These are phyloP conservation scores for Misgurnus mizolepis DNA, from an alignment of 2,113 vertebrate genomes.

Conservation along the genomic window DNA sequence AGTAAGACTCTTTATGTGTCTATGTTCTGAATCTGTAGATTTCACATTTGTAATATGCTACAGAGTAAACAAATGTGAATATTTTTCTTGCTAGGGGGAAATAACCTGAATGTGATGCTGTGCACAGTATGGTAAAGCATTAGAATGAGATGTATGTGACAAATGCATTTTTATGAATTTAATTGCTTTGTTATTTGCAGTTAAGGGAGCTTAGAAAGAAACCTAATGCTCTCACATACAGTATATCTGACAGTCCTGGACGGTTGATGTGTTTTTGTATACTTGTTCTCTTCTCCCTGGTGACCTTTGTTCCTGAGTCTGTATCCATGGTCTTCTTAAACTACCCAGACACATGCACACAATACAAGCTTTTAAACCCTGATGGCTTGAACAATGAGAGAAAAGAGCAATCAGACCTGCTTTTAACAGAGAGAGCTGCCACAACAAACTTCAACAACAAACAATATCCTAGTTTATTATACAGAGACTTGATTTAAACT, in stretches of 20 bases:
- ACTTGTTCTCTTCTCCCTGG: slow-evolving; percentile 36
- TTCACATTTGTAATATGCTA: too few relatives aligned
- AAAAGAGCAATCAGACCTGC: slow-evolving; percentile 11
- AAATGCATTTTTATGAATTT: too few relatives aligned
- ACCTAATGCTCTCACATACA: too few relatives aligned
- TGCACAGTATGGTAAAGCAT: neutral
- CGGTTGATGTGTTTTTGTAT: slow-evolving; percentile 13
- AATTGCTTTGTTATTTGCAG: too few relatives aligned
- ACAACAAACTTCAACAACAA: neutral
- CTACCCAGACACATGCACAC: slow-evolving; percentile 23
- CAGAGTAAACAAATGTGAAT: too few relatives aligned
- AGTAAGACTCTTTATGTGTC: slow-evolving; percentile 69
- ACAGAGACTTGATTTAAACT: too few relatives aligned
- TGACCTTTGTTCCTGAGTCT: slow-evolving; percentile 52
- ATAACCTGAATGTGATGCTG: neutral
- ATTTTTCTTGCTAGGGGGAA: neutral
- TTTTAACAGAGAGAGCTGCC: neutral
- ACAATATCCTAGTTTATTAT: too few relatives aligned
- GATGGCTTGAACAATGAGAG: slow-evolving; percentile 29
- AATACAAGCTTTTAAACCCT: neutral
- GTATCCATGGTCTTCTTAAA: slow-evolving; percentile 44
- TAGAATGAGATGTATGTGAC: slow-evolving; percentile 29
- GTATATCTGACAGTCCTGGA: neutral
- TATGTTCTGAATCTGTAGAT: neutral
- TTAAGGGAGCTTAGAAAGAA: too few relatives aligned